phyloP scores from a whole-genome alignment of 2,888 invertebrate species.

The Falcaria lacertinaria region DNA sequence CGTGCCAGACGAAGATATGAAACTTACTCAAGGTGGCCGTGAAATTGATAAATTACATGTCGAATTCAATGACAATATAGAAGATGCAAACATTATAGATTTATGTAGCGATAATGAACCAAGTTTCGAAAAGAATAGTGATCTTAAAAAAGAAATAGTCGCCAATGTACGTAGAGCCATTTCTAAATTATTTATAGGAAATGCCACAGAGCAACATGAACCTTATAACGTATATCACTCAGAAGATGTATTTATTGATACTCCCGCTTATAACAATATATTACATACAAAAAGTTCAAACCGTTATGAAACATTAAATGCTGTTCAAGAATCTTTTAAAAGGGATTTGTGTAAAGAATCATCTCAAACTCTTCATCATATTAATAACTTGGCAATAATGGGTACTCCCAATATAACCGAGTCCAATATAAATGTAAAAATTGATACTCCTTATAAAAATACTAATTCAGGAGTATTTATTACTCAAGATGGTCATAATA shows the following conservation, averaged over 20 bases:
- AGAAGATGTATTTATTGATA: background rate
- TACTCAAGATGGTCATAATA: background rate
- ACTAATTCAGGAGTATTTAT: no score
- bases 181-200: conserved; percentile 23
- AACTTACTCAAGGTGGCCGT: conserved; percentile 9
- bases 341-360: background rate
- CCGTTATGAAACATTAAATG: no score
- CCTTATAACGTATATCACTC: background rate
- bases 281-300: no score
- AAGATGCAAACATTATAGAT: conserved; percentile 16
- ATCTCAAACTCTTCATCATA: background rate
- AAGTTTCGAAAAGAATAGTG: background rate
- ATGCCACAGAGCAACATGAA: conserved; percentile 1
- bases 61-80: background rate
- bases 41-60: background rate
- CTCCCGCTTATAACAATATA: no score
- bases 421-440: no score
- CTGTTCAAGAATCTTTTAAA: background rate
- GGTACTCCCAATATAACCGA: no score
- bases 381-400: background rate
- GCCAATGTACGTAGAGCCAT: conserved; percentile 20
- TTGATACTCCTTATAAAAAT: no score
- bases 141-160: background rate
- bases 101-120: conserved; percentile 12
- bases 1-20: conserved; percentile 30